Base-by-base conservation (phyloP, 2,113 vertebrate genomes). In the Oryzias curvinotus region DNA sequence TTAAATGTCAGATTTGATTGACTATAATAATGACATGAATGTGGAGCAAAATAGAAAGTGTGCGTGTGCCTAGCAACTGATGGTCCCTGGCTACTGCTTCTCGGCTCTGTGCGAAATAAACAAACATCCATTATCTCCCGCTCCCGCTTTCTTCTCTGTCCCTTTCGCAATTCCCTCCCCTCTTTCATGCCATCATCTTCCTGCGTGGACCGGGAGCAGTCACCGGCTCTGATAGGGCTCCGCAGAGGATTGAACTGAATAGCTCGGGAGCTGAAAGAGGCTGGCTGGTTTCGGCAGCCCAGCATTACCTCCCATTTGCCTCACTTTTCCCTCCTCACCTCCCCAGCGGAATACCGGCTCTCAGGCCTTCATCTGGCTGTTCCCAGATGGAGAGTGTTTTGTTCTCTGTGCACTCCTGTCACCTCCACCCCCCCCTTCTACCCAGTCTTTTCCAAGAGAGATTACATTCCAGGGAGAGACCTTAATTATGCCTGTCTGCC, bases 251-350 rank as follows among this genome's bases (percentile, higher is more conserved):
- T 89, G 86, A 23, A 67, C 73, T 82, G 82, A 85, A 87, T 87
- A 85, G 86, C 85, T 79, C 44, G 80, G 80, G 75, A 83, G 73
- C 78, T 73, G 72, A 85, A 83, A 87, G 85, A 86, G 81, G 82
- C 75, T 82, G 85, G 75, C 84, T 83, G 81, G 81, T 73, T 87
- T 75, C 71, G 58, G 57, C 85, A 84, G 81, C 79, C 82, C 80
- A 78, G 84, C 85, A 89, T 89, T 89, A 88, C 88, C 84, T 90
- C 78, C 87, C 85, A 85, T 89, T 88, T 87, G 83, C 83, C 80
- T 83, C 80, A 59, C 78, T 87, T 84, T 84, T 78, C 71, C 70
- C 67, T 81, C 76, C 59, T 73, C 64, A 55, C 72, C 74, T 76
- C 74, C 89, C 86, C 84, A 80, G 58, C 1, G 85, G 89, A 88